Conservation (phyloP, 2,113 vertebrate species). For the Colius striatus region DNA sequence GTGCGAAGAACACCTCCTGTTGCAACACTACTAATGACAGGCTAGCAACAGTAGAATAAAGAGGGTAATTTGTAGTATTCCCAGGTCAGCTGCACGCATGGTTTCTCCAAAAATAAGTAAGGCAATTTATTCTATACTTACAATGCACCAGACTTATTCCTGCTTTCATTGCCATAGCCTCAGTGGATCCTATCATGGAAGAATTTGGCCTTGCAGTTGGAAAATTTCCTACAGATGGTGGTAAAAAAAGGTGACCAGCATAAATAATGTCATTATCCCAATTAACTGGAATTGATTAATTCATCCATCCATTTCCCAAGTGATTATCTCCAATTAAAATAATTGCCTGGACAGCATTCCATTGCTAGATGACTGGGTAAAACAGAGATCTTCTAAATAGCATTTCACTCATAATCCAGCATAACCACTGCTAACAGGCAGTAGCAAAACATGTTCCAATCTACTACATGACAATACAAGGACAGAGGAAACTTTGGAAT, state of each 20-base stretch:
- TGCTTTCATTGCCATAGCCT: background rate
- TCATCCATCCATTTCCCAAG: slow-evolving; percentile 42
- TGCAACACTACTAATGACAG: slow-evolving; percentile 44
- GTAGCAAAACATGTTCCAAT: background rate
- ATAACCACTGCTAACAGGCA: background rate
- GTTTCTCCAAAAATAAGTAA: slow-evolving; percentile 43
- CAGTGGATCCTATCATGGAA: background rate
- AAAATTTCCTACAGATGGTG: slow-evolving; percentile 31
- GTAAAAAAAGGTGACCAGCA: slow-evolving; percentile 23
- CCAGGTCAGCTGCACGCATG: slow-evolving; percentile 41
- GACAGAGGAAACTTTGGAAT: background rate
- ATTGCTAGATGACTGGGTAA: background rate
- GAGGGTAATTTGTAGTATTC: slow-evolving; percentile 49
- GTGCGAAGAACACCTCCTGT: slow-evolving; percentile 60
- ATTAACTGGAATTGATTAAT: slow-evolving; percentile 60
- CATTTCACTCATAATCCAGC: background rate
- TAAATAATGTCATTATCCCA: slow-evolving; percentile 45
- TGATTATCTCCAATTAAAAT: slow-evolving; percentile 56
- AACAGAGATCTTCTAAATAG: background rate
- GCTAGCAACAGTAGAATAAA: slow-evolving; percentile 44
- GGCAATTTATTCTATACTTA: slow-evolving; percentile 21
- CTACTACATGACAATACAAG: background rate
- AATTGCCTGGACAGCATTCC: slow-evolving; percentile 34
- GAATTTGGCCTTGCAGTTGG: background rate
- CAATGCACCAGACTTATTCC: background rate